Base-by-base conservation (phyloP, 2,797 vertebrate species). In the Apodemus agrarius region DNA sequence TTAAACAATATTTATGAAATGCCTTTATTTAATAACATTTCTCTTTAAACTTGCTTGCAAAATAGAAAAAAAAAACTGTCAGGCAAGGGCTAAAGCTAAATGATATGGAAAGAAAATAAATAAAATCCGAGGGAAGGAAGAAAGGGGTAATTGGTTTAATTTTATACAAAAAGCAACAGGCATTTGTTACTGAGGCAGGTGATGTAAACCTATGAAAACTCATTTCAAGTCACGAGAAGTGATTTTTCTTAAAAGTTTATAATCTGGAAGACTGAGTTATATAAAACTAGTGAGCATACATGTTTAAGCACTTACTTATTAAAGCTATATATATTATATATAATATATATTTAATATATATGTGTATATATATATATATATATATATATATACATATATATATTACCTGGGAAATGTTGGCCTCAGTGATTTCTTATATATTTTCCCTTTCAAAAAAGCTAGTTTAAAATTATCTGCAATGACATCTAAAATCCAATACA, bases 1-100 rank as follows among this genome's bases (percentile, higher is more conserved):
- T 98, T 97, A 95, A 96, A 90, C 97, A 98, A 98, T 98, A 98
- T 98, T 98, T 98, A 97, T 98, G 97, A 97, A 97, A 98, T 97
- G 96, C 97, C 95, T 93, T 93, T 96, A 98, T 98, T 97, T 98
- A 97, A 98, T 98, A 98, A 98, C 97, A 96, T 98, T 96, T 97
- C 88, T 76, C 79, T 97, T 96, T 97, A 97, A 98, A 96, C 91
- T 95, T 85, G 82, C 59, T 90, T 97, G 96, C 91, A 97, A 95
- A 97, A 97, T 87, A 96, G 87, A 65, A 91, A 93, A 65, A 91
- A 93, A 91, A 96, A 96, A 22, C 82, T 89, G 95, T 90, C 67
- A 91, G 82, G 94, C 84, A 85, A 91, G 94, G 90, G 76, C 82
- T 92, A 96, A 92, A 95, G 95, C 75, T 97, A 95, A 97, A 97